Conservation (phyloP, 2,797 vertebrate genomes). For the Chaetodon trifasciatus region DNA sequence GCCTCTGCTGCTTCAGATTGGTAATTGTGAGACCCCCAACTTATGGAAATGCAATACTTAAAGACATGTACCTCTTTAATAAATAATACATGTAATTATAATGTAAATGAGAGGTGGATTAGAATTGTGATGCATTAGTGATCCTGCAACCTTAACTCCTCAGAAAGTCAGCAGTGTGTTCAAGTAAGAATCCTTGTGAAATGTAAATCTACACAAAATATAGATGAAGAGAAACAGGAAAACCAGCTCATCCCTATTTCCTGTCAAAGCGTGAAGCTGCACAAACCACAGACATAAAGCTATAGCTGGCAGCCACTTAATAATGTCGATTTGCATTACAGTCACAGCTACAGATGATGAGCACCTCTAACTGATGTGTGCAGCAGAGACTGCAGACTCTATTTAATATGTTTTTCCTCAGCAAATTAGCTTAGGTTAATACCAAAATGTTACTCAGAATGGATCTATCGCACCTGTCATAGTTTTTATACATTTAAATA, state of each 20-base stretch:
- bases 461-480: not conserved
- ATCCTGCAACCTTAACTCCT: not conserved
- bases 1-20: not conserved
- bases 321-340: conserved; percentile 49
- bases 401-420: conserved; percentile 1
- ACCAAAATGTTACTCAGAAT: conserved; percentile 3
- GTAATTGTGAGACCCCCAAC: not conserved
- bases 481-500: conserved; percentile 29
- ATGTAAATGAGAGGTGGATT: not conserved
- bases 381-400: not conserved
- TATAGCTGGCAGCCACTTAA: conserved; percentile 58
- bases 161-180: conserved; percentile 19
- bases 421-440: conserved; percentile 15
- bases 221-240: conserved; percentile 80
- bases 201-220: conserved; percentile 70
- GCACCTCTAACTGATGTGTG: conserved; percentile 15
- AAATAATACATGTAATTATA: not conserved
- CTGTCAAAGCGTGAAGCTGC: conserved; percentile 80
- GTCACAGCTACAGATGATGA: conserved; percentile 44
- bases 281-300: conserved; percentile 78
- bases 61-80: not conserved
- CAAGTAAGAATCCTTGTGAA: conserved; percentile 45
- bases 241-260: conserved; percentile 84
- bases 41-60: not conserved
- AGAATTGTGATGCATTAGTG: not conserved